Conservation (phyloP, 92 coral and sea anemone genomes). For the Bergia puertoricense region DNA sequence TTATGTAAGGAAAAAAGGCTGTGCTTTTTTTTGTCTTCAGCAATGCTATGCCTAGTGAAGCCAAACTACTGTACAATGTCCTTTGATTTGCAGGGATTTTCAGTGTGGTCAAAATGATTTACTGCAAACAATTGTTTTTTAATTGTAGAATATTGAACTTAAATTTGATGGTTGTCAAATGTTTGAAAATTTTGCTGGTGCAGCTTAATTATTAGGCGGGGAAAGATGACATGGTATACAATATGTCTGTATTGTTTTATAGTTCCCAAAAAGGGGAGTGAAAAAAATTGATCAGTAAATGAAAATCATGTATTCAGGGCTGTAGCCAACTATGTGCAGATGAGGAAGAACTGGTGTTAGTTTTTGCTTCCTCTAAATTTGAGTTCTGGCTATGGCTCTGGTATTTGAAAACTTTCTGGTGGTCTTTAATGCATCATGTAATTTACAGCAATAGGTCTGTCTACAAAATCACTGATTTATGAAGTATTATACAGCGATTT, state of each 20-base stretch:
- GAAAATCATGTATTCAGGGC: too few relatives aligned
- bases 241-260: neutral
- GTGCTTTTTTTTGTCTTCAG: neutral
- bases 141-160: too few relatives aligned
- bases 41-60: neutral
- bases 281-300: too few relatives aligned
- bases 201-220: neutral
- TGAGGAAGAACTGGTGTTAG: too few relatives aligned
- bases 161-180: too few relatives aligned
- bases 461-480: neutral
- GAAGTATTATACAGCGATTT: neutral
- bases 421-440: neutral
- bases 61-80: neutral
- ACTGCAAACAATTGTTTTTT: neutral
- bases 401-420: too few relatives aligned
- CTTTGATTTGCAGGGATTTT: neutral
- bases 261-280: too few relatives aligned
- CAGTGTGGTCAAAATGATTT: neutral
- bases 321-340: too few relatives aligned
- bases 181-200: neutral
- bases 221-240: neutral
- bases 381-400: too few relatives aligned
- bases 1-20: too few relatives aligned
- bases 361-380: too few relatives aligned
- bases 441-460: neutral